These are phyloP conservation scores for Hecatera dysodea DNA, from an alignment of 2,888 invertebrate genomes.

Conservation along the genomic window DNA sequence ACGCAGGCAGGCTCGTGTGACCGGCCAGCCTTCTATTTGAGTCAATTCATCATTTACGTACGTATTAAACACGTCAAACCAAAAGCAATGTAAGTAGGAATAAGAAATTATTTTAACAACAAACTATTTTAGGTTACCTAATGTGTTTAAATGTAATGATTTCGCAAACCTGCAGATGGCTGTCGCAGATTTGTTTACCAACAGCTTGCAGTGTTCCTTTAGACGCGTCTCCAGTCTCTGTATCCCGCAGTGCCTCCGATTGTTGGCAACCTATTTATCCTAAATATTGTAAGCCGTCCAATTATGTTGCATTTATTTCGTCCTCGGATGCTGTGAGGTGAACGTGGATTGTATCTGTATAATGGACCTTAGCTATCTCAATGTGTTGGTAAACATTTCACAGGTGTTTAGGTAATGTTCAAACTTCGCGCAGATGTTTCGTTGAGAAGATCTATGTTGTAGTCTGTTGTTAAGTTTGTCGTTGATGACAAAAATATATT, in stretches of 20 bases:
- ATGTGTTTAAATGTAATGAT: slow-evolving; percentile 46
- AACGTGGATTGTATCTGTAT: slow-evolving; percentile 67
- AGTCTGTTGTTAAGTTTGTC: slow-evolving; percentile 91
- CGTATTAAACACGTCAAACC: slow-evolving; percentile 77
- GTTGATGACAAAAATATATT: slow-evolving; percentile 91
- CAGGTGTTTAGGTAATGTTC: slow-evolving; percentile 72
- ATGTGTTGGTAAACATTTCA: slow-evolving; percentile 80
- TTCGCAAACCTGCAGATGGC: slow-evolving; percentile 56
- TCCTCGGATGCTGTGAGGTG: slow-evolving; percentile 70
- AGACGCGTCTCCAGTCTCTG: slow-evolving; percentile 52
- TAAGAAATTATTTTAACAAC: slow-evolving; percentile 80
- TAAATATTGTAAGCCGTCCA: slow-evolving; percentile 86
- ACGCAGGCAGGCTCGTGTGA: slow-evolving; percentile 68
- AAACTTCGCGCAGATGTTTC: slow-evolving; percentile 81
- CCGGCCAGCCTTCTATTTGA: slow-evolving; percentile 76
- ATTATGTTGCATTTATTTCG: slow-evolving; percentile 80
- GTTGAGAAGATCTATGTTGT: slow-evolving; percentile 89
- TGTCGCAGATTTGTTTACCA: slow-evolving; percentile 75
- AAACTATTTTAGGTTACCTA: slow-evolving; percentile 63
- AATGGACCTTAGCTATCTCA: slow-evolving; percentile 71
- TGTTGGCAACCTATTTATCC: slow-evolving; percentile 58
- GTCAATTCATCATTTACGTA: slow-evolving; percentile 84
- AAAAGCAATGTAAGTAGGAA: slow-evolving; percentile 85
- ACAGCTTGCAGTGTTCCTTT: slow-evolving; percentile 73
- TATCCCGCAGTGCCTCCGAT: slow-evolving; percentile 58